phyloP scores from a whole-genome alignment of 2,888 invertebrate species.

The Athrips mouffetella region DNA sequence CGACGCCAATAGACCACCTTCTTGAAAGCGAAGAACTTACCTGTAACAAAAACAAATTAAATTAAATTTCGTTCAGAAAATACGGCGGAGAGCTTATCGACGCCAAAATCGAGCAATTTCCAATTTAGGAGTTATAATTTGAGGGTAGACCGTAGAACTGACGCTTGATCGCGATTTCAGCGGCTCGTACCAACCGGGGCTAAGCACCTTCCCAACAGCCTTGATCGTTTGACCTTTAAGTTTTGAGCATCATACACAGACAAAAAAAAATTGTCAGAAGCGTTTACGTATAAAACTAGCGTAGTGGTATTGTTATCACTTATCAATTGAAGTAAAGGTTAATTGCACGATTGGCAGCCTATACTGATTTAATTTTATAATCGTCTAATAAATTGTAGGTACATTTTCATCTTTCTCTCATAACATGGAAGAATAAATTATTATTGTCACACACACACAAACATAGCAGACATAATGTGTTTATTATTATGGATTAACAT shows the following conservation, averaged over 20 bases:
- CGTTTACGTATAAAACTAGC: background rate
- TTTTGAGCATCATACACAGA: conserved; percentile 30
- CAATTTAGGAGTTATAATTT: conserved; percentile 47
- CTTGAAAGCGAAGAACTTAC: conserved; percentile 26
- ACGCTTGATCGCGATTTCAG: conserved; percentile 58
- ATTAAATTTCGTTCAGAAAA: conserved; percentile 18
- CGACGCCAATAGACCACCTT: too few relatives aligned
- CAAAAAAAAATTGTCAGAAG: background rate
- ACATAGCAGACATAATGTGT: too few relatives aligned
- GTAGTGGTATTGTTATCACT: too few relatives aligned
- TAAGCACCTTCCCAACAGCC: conserved; percentile 65
- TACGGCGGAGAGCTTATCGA: conserved; percentile 16
- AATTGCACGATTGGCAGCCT: too few relatives aligned
- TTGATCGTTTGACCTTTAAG: conserved; percentile 68
- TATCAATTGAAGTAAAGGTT: too few relatives aligned
- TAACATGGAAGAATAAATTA: too few relatives aligned
- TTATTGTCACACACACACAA: too few relatives aligned
- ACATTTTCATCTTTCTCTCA: too few relatives aligned
- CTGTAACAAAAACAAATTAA: conserved; percentile 30
- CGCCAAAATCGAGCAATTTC: conserved; percentile 32
- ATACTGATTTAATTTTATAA: too few relatives aligned
- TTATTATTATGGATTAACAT: too few relatives aligned
- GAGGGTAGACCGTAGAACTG: conserved; percentile 39
- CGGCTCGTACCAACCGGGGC: conserved; percentile 65
- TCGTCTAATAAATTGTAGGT: too few relatives aligned